Conservation (phyloP, 2,113 vertebrate genomes). For the Peromyscus californicus region DNA sequence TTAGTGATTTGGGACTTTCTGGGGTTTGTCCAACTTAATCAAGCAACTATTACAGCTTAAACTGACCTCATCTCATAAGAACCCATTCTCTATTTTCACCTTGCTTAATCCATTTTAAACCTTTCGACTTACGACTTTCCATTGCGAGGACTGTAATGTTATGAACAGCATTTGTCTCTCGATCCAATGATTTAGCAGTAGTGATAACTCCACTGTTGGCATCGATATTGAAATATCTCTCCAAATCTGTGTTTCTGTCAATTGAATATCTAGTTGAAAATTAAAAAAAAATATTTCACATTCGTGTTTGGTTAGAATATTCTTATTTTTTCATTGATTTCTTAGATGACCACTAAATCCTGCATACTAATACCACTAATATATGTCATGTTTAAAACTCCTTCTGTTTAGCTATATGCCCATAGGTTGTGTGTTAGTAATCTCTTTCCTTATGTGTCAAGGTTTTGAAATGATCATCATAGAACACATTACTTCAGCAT, state of each 20-base stretch:
- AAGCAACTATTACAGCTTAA: neutral
- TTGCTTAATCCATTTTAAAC: neutral
- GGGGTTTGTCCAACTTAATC: neutral
- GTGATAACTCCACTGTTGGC: slow-evolving; percentile 94
- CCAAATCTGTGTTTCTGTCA: slow-evolving; percentile 98
- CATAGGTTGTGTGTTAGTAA: neutral
- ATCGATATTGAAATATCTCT: slow-evolving; percentile 98
- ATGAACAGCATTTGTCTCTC: slow-evolving; percentile 95
- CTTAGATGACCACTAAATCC: neutral
- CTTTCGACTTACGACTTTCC: slow-evolving; percentile 94
- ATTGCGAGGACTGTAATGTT: slow-evolving; percentile 98
- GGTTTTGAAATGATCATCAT: neutral
- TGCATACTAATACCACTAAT: neutral
- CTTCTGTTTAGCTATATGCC: neutral
- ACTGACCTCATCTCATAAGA: neutral
- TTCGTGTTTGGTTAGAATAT: slow-evolving; percentile 68
- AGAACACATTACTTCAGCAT: neutral
- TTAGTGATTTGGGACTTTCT: neutral
- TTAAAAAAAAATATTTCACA: slow-evolving; percentile 64
- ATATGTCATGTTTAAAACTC: neutral
- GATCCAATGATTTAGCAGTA: slow-evolving; percentile 95
- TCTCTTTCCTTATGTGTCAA: neutral
- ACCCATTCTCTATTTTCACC: neutral
- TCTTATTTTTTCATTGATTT: slow-evolving; percentile 65
- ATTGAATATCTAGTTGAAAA: slow-evolving; percentile 94